These are phyloP conservation scores for Sebastolobus alascanus DNA, from an alignment of 2,797 vertebrate species.

Conservation along the genomic window DNA sequence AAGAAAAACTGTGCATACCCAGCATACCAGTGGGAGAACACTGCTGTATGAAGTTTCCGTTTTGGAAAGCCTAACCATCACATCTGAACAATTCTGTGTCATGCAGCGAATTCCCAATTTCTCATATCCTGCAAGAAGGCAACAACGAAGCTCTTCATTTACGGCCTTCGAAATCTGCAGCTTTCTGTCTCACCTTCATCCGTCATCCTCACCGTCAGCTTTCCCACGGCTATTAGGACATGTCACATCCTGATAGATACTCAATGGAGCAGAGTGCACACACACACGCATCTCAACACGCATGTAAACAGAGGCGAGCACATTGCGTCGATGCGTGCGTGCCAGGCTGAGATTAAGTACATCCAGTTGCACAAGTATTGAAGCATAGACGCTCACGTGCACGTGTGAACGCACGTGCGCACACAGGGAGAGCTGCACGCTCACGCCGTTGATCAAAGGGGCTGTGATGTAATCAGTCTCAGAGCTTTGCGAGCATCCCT, in stretches of 20 bases:
- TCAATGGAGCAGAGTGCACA: conserved; percentile 48
- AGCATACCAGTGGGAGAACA: conserved; percentile 63
- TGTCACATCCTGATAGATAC: conserved; percentile 64
- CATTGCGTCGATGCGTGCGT: neutral
- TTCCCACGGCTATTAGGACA: conserved; percentile 66
- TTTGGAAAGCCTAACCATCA: conserved; percentile 28
- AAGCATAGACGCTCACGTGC: conserved; percentile 16
- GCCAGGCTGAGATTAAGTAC: conserved; percentile 49
- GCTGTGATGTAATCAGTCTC: conserved; percentile 77
- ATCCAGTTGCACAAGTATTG: conserved; percentile 28
- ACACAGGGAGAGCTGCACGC: conserved; percentile 14
- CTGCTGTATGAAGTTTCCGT: conserved; percentile 41
- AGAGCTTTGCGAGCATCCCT: conserved; percentile 74
- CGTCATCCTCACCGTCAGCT: conserved; percentile 52
- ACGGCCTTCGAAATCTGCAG: conserved; percentile 34
- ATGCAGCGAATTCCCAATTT: conserved; percentile 32
- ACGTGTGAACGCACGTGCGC: neutral
- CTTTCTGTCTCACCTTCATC: conserved; percentile 43
- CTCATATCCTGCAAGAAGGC: conserved; percentile 18
- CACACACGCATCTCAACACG: conserved; percentile 10
- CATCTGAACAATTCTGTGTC: conserved; percentile 8
- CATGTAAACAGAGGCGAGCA: conserved; percentile 56
- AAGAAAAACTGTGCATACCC: conserved; percentile 73
- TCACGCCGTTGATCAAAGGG: conserved; percentile 78
- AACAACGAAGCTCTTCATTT: conserved; percentile 17